Base-by-base conservation (phyloP, 2,113 vertebrate genomes). In the Proterorhinus semilunaris region DNA sequence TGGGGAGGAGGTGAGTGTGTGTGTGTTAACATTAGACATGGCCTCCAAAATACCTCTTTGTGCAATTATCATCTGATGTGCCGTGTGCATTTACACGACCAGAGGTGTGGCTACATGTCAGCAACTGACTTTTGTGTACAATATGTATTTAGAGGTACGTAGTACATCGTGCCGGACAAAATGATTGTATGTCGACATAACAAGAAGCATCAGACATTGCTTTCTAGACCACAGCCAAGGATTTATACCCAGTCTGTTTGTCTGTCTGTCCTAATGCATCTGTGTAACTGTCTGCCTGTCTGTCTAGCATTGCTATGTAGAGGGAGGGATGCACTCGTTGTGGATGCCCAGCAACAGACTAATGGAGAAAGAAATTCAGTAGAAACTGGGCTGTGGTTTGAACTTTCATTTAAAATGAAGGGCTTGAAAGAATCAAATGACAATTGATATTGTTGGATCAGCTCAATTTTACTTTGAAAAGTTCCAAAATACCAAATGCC, bases 141-240 rank as follows among this genome's bases (percentile, higher is more conserved):
- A 83, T 86, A 87, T 88, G 90, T 89, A 88, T 90, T 86, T 90
- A 87, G 79, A 85, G 84, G 89, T 87, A 83, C 86, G 73, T 59
- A 58, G 73, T 62, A 74, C 79, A 76, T 80, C 82, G 82, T 86
- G 88, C 87, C 85, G 82, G 88, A 91, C 88, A 89, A 87, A 87
- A 90, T 90, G 90, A 91, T 91, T 91, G 90, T 90, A 91, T 86
- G 87, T 90, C 78, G 66, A 87, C 87, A 81, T 87, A 85, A 90
- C 70, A 49, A 86, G 83, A 91, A 88, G 85, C 87, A 88, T 88
- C 86, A 79, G 82, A 87, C 83, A 87, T 88, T 86, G 90, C 89
- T 89, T 90, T 87, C 81, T 86, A 85, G 83, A 89, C 84, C 87
- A 88, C 85, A 91, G 90, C 90, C 88, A 91, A 91, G 90, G 90